Evolutionary conservation across 1,140 invertebrate genomes (phyloP), one percentile per base, ranked within the genome.

Genomic region (Venturia canescens): DNA sequence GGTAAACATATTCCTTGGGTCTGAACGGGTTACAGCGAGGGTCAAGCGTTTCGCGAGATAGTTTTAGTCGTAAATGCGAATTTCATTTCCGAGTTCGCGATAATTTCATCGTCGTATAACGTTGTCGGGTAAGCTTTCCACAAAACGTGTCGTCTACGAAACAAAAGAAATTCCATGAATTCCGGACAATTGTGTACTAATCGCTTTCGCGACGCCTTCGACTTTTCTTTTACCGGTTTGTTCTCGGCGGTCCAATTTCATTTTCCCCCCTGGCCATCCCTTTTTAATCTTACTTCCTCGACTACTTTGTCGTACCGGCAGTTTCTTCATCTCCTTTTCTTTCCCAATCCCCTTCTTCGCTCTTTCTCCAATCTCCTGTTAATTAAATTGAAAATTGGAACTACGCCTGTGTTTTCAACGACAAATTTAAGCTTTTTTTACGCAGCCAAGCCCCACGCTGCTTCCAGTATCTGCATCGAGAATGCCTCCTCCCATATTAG

Each of bases 381-480:
- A 80, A 80, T 80, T 67, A 67, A 80, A 80, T 76, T 74, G 71
- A 34, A 66, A 80, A 53, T 53, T 74, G 75, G 50, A 80, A 80
- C 34, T 72, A 38, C 79, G 50, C 23, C 63, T 74, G 50, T 80
- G 74, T 74, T 80, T 72, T 29, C 38, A 23, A 31, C 50, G 53
- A 11, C 16, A 50, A 69, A 80, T 75, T 34, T 70, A 80, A 29
- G 34, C 60, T 48, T 75, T 74, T 80, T 72, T 80, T 29, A 80
- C 75, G 27, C 1, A 53, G 11, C 15, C n/a, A 74, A 53, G 21
- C 18, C n/a, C 15, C 9, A 29, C 48, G n/a, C 38, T 48, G 38
- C 38, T 44, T 44, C 38, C 7, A 44, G 38, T 44, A 1, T 44
- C 38, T 44, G 38, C 38, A 44, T 44, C 38, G 7, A 44, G 11